Base-by-base conservation (phyloP, 2,888 invertebrate species). In the Alloscopus bannaensis region DNA sequence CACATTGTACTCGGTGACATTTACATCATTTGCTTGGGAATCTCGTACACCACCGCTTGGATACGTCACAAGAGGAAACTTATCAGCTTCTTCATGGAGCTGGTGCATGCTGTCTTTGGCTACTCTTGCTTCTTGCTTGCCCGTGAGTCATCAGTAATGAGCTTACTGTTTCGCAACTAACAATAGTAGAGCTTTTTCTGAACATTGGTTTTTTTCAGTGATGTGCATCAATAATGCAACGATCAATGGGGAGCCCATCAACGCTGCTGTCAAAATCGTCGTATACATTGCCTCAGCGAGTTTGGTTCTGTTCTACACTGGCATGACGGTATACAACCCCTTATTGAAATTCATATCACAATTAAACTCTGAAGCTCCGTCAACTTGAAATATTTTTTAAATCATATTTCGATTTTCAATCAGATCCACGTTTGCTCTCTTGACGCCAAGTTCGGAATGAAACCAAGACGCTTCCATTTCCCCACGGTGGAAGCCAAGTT, bases 1-100 rank as follows among this genome's bases (percentile, higher is more conserved):
- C 72, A 79, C 40, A 70, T 79, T 8, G 28, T 71, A 2, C 29
- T 60, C 31, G 81, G 81, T 22, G 57, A 76, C 42, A 3, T 71
- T 1, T 82, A 79, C 62, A 80, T 82, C 16, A 47, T 72, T n/a
- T 55, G 62, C 20, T 59, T 82, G 3, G 79, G 45, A 1, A 16
- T 82, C 18, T 70, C 78, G 0, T 82, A 82, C 42, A 31, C 68
- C 1, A 76, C 71, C 11, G 55, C 81, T 0, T 82, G 79, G 79
- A 69, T 50, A 20, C 40, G 81, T 24, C 79, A 82, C 42, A 82
- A 71, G 42, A 79, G 66, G 28, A n/a, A 20, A 1, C 29, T 42
- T 22, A 57, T 79, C 11, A 79, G 72, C 26, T 57, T 59, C 20
- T 24, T 75, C 22, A 59, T 69, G 6, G 81, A 82, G 57, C 26